Conservation (phyloP, 2,113 vertebrate species). For the Microtus montanus region DNA sequence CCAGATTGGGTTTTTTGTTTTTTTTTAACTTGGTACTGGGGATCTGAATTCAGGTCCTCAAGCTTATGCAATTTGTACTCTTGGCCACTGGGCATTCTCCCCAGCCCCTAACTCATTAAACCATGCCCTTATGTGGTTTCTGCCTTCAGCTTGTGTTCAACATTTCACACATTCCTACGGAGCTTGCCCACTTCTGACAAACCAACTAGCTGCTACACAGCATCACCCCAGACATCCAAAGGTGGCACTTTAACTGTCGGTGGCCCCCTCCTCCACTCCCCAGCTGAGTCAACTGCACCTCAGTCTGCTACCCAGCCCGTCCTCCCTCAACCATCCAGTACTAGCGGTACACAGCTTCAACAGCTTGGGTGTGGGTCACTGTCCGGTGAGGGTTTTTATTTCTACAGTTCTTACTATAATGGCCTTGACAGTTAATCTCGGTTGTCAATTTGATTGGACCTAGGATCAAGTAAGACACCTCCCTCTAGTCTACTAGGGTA, state of each 20-base stretch:
- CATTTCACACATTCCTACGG: background rate
- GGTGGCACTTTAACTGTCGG: background rate
- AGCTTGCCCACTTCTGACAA: background rate
- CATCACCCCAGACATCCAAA: background rate
- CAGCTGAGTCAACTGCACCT: background rate
- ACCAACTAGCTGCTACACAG: background rate
- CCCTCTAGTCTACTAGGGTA: background rate
- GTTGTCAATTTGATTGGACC: background rate
- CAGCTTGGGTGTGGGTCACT: background rate
- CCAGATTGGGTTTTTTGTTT: background rate
- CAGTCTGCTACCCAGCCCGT: too few relatives aligned
- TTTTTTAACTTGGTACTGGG: background rate
- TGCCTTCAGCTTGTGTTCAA: background rate
- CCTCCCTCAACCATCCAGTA: background rate
- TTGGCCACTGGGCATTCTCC: background rate
- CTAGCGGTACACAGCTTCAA: background rate
- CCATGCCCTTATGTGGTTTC: background rate
- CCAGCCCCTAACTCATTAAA: background rate
- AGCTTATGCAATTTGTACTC: too few relatives aligned
- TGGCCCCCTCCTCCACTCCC: background rate
- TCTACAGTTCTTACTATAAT: background rate
- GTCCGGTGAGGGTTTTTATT: background rate
- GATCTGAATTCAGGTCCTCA: background rate
- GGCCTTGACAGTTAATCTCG: background rate
- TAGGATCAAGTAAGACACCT: background rate